Percentiles rank a stretch among this genome's conserved stretches.
phyloP scores from a whole-genome alignment of 2,113 vertebrate genomes.

The Peromyscus polionotus region DNA sequence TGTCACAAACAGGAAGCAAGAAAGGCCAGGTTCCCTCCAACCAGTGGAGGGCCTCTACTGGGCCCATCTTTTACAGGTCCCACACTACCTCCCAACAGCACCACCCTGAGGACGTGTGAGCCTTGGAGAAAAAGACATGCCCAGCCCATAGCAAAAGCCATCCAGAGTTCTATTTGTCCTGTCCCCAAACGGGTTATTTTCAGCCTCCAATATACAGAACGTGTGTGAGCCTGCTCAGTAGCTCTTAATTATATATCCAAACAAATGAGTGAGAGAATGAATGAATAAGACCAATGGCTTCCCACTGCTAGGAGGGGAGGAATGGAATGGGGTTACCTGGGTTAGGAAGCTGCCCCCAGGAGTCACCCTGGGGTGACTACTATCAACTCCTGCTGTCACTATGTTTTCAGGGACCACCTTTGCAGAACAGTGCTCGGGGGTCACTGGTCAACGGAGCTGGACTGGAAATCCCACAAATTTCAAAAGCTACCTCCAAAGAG shows the following conservation, averaged over 20 bases:
- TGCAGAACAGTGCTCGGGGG: background rate
- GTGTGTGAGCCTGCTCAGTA: background rate
- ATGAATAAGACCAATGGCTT: background rate
- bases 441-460: background rate
- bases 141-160: background rate
- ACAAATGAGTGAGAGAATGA: background rate
- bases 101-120: background rate
- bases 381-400: background rate
- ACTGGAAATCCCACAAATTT: background rate
- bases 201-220: background rate
- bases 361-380: background rate
- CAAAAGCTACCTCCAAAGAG: slow-evolving; percentile 83
- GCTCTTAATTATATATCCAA: background rate
- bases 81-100: background rate
- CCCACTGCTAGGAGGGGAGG: background rate
- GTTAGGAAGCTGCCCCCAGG: background rate
- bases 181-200: background rate
- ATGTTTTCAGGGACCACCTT: background rate
- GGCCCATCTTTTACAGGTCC: background rate
- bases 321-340: too few relatives aligned
- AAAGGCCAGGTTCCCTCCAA: background rate
- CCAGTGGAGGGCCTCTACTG: background rate
- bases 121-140: background rate
- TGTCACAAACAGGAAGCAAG: background rate
- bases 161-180: background rate